Conservation (phyloP, 2,888 invertebrate genomes). For the Andrena camellia region DNA sequence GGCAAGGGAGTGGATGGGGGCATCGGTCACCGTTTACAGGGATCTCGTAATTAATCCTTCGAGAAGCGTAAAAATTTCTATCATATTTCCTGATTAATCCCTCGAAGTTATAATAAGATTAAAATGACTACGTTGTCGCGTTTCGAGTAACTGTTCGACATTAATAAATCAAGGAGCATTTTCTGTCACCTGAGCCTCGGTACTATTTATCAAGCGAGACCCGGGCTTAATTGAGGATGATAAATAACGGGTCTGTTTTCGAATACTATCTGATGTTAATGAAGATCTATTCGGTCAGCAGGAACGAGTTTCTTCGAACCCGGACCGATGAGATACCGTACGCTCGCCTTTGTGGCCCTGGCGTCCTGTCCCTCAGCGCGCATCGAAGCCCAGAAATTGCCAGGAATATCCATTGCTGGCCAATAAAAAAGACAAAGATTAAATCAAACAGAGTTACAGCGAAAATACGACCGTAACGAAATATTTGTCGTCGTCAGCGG, state of each 20-base stretch:
- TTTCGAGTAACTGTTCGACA: neutral
- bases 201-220: constrained; percentile 54
- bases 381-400: neutral
- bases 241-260: constrained; percentile 56
- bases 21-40: too few relatives aligned
- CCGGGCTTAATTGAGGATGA: constrained; percentile 69
- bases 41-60: too few relatives aligned
- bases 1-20: too few relatives aligned
- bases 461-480: constrained; percentile 48
- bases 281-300: constrained; percentile 64
- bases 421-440: constrained; percentile 24
- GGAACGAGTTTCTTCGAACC: constrained; percentile 50
- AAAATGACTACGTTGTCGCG: too few relatives aligned
- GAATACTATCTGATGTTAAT: constrained; percentile 68
- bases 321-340: constrained; percentile 2
- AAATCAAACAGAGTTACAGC: constrained; percentile 54
- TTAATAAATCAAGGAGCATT: constrained; percentile 47
- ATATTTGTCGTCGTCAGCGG: constrained; percentile 63
- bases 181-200: constrained; percentile 29
- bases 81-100: too few relatives aligned
- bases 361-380: neutral
- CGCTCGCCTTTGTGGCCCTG: too few relatives aligned
- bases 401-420: constrained; percentile 18
- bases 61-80: too few relatives aligned
- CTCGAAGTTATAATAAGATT: too few relatives aligned